Base-by-base conservation (phyloP, 2,797 vertebrate species). In the Coccyzus lansbergi region DNA sequence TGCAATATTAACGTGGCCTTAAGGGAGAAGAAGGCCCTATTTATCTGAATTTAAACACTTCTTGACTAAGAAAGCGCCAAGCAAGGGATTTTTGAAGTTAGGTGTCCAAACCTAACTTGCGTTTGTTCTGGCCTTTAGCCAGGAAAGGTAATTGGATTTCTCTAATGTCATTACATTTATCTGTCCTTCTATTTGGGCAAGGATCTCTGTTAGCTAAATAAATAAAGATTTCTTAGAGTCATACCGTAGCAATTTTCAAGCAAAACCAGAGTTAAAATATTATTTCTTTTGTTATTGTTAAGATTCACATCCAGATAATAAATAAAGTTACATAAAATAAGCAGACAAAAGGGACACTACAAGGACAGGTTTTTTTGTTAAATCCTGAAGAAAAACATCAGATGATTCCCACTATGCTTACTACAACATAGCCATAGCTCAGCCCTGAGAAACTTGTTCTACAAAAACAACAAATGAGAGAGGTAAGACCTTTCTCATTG, bases 141-240 rank as follows among this genome's bases (percentile, higher is more conserved):
- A 91, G 51, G 38, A 93, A 95, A 96, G 86, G 93, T 96, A 94
- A 89, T 52, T 71, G 75, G 64, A 87, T 83, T 95, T 92, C 81
- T 92, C 88, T 89, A 87, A 94, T 62, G 55, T 60, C 86, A 75
- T 89, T 94, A 88, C 42, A 64, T 82, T 93, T 95, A 94, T 95
- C 95, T 91, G 64, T 34, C 53, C 60, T 75, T 70, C 8, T 53
- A 80, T 68, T 92, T 77, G 26, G 33, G 36, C 58, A 85, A 89
- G 69, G 78, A 83, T 71, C 62, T 87, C 49, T 80, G 84, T 74
- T 4, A 87, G 71, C 33, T 91, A 92, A 95, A 59, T 40, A 90
- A 95, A 93, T 31, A 84, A 7, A 76, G 56, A 46, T 25, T 78
- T 92, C 71, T 77, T 82, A 74, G 92, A 89, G 44, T 21, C 68